These are phyloP conservation scores for Xestia rhomboidea DNA, from an alignment of 2,888 invertebrate genomes.

Conservation along the genomic window DNA sequence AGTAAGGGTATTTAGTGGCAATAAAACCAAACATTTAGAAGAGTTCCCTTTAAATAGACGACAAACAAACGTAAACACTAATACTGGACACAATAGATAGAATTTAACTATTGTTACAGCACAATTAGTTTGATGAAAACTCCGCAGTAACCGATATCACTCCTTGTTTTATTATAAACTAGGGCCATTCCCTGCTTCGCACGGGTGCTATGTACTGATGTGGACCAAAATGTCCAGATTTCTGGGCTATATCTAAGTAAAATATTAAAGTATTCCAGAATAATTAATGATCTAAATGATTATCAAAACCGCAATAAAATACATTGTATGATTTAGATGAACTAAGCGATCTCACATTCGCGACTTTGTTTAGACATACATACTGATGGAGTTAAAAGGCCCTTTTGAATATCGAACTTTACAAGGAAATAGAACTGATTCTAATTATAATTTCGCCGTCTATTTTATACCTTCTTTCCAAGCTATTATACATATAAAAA, in stretches of 20 bases:
- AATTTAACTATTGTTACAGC: constrained; percentile 74
- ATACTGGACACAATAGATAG: constrained; percentile 74
- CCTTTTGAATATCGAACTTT: too few species aligned
- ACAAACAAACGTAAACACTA: constrained; percentile 71
- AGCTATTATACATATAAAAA: too few species aligned
- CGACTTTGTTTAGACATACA: not conserved
- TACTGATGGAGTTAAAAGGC: too few species aligned
- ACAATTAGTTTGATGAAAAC: constrained; percentile 71
- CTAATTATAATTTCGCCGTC: too few species aligned
- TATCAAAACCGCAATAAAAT: not conserved
- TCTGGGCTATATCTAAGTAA: not conserved
- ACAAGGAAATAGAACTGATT: too few species aligned
- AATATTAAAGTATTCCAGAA: not conserved
- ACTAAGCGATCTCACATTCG: too few species aligned
- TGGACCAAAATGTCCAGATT: not conserved
- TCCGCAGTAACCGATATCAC: constrained; percentile 13
- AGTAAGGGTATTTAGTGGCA: constrained; percentile 63
- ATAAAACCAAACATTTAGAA: constrained; percentile 77
- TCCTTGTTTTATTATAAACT: constrained; percentile 4
- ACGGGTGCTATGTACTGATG: not conserved
- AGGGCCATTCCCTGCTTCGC: not conserved
- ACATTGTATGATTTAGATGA: not conserved
- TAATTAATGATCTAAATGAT: not conserved
- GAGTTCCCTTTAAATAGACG: constrained; percentile 75
- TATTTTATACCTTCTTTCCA: too few species aligned